A percentile compares a stretch with the other conserved stretches of the same genome.
These are phyloP conservation scores for Musca vetustissima DNA, from an alignment of 1,140 invertebrate species.

Conservation along the genomic window DNA sequence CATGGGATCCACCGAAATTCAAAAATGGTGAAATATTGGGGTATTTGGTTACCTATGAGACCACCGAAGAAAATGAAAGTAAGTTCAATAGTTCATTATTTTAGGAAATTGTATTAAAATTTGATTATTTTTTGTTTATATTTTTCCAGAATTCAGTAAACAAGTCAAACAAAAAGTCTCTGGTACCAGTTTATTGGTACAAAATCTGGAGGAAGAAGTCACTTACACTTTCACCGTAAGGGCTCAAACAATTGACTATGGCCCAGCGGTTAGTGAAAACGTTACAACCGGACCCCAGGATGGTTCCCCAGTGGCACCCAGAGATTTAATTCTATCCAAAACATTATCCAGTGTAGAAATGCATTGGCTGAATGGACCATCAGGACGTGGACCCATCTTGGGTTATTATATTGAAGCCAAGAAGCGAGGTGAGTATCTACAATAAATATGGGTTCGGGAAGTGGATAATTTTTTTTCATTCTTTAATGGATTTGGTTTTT, in stretches of 20 bases:
- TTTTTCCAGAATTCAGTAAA: slow-evolving; percentile 75
- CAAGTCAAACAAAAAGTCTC: slow-evolving; percentile 93
- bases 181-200: slow-evolving; percentile 75
- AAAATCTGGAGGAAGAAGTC: slow-evolving; percentile 87
- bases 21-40: slow-evolving; percentile 89
- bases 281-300: slow-evolving; percentile 93
- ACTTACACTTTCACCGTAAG: slow-evolving; percentile 89
- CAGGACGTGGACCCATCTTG: slow-evolving; percentile 81
- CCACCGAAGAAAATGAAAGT: slow-evolving; percentile 87
- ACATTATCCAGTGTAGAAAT: slow-evolving; percentile 83
- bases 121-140: not conserved
- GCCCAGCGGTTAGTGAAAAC: slow-evolving; percentile 74
- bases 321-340: slow-evolving; percentile 71
- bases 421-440: slow-evolving; percentile 71
- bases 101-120: too few relatives aligned
- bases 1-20: slow-evolving; percentile 87
- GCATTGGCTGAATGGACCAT: slow-evolving; percentile 84
- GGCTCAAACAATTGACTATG: slow-evolving; percentile 85
- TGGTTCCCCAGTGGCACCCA: slow-evolving; percentile 81
- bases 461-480: too few relatives aligned
- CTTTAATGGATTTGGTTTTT: too few relatives aligned
- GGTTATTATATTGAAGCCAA: slow-evolving; percentile 93
- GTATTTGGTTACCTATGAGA: slow-evolving; percentile 94
- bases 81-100: too few relatives aligned
- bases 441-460: not conserved